These are phyloP conservation scores for Scaptomyza cyrtandrae DNA, from an alignment of 2,888 invertebrate species.

Conservation along the genomic window DNA sequence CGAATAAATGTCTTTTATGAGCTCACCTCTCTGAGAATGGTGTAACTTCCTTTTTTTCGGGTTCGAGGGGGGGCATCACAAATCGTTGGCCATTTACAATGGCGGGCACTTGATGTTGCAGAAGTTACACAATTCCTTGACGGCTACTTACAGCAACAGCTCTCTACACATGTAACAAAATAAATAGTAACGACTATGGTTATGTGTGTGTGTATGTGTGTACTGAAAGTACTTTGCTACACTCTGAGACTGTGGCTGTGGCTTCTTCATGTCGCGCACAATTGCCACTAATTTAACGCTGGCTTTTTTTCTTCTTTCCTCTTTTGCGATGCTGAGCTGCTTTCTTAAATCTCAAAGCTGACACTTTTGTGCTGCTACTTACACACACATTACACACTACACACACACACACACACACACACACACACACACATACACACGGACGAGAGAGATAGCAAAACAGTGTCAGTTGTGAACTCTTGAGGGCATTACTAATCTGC, in stretches of 20 bases:
- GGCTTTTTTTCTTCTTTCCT: constrained; percentile 54
- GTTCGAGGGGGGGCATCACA: constrained; percentile 36
- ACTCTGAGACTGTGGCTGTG: constrained; percentile 44
- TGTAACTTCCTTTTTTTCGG: constrained; percentile 39
- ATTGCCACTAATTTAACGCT: constrained; percentile 79
- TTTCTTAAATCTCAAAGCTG: constrained; percentile 80
- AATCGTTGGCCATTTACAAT: constrained; percentile 71
- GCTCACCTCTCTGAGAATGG: constrained; percentile 26
- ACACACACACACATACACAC: constrained; percentile 15
- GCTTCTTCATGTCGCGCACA: constrained; percentile 74
- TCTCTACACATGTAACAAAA: constrained; percentile 57
- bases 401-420: constrained; percentile 24
- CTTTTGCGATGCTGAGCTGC: constrained; percentile 53
- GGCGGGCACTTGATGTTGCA: constrained; percentile 45
- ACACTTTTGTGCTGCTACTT: constrained; percentile 78
- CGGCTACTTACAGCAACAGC: constrained; percentile 24
- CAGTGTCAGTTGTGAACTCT: constrained; percentile 46
- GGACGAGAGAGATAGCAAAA: constrained; percentile 21
- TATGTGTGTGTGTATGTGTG: constrained; percentile 7
- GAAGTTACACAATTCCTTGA: constrained; percentile 48
- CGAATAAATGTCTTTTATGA: constrained; percentile 21
- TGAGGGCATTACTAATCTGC: constrained; percentile 78
- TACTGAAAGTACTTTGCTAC: constrained; percentile 34
- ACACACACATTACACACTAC: constrained; percentile 65
- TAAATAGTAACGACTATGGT: constrained; percentile 64